A percentile compares a stretch with the other conserved stretches of the same genome.
These are phyloP conservation scores for Brachionus calyciflorus DNA, from an alignment of 1,140 invertebrate species.

Conservation along the genomic window DNA sequence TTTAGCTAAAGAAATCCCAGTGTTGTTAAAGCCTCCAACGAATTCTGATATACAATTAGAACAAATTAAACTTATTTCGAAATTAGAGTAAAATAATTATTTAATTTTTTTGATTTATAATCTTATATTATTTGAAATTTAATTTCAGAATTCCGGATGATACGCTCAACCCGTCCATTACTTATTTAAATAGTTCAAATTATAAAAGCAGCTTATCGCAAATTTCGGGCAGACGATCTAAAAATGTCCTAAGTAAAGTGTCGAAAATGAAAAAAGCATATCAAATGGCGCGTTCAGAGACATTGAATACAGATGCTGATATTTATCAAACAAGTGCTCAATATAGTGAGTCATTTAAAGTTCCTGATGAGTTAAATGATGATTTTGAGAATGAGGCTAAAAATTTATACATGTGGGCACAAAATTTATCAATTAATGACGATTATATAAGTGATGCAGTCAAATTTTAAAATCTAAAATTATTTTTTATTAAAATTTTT, in stretches of 20 bases:
- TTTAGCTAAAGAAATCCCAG: constrained; percentile 52
- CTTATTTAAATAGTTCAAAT: constrained; percentile 50
- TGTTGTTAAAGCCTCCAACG: constrained; percentile 53
- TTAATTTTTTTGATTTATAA: not conserved
- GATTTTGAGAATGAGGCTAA: constrained; percentile 36
- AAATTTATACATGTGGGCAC: constrained; percentile 44
- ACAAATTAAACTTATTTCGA: constrained; percentile 56
- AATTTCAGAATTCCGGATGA: constrained; percentile 48
- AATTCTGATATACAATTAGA: constrained; percentile 56
- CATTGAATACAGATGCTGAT: constrained; percentile 20
- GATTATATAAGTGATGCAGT: constrained; percentile 29
- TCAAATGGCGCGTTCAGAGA: constrained; percentile 48
- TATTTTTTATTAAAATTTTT: too few species aligned
- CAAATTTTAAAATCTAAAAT: not conserved
- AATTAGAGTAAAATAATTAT: constrained; percentile 52
- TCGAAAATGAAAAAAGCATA: constrained; percentile 56
- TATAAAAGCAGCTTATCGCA: constrained; percentile 50
- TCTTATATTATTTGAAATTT: not conserved
- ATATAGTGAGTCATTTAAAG: constrained; percentile 23
- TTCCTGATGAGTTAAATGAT: constrained; percentile 27
- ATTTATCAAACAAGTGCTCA: not conserved
- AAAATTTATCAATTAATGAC: constrained; percentile 42
- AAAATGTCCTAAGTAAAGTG: constrained; percentile 53
- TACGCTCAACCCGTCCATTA: constrained; percentile 47
- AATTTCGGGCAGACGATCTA: constrained; percentile 53